These are phyloP conservation scores for Gallinago paraguaiae DNA, from an alignment of 2,113 vertebrate genomes.

Conservation along the genomic window DNA sequence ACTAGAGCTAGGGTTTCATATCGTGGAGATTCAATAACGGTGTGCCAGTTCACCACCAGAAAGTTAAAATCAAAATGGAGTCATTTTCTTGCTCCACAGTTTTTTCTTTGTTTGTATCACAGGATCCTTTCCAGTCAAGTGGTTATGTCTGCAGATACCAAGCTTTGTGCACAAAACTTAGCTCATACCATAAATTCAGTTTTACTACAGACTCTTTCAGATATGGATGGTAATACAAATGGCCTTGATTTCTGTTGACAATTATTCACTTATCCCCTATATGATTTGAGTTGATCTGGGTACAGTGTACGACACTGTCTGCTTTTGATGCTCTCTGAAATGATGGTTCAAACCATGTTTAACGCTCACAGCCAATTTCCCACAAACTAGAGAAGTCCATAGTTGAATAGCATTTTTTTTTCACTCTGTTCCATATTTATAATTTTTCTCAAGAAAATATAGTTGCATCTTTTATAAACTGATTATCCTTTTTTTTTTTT, in stretches of 20 bases:
- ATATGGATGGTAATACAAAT: not conserved
- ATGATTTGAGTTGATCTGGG: not conserved
- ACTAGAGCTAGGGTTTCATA: not conserved
- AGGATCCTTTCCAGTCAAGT: not conserved
- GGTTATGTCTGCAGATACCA: not conserved
- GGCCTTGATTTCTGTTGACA: not conserved
- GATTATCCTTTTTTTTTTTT: not conserved
- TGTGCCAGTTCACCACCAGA: not conserved
- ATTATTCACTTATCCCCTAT: not conserved
- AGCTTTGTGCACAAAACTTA: not conserved
- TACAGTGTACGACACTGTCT: not conserved
- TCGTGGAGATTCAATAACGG: not conserved
- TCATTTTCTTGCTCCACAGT: not conserved
- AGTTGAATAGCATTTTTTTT: not conserved
- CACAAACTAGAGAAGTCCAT: not conserved
- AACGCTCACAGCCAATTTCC: not conserved
- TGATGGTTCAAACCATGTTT: not conserved
- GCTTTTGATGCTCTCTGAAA: not conserved
- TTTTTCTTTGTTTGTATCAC: not conserved
- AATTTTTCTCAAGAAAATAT: constrained; percentile 4
- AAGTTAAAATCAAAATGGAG: not conserved
- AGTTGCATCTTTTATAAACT: constrained; percentile 24
- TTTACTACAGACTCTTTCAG: not conserved
- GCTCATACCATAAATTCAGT: not conserved
- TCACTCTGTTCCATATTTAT: not conserved